A percentile compares a stretch with the other conserved stretches of the same genome.
These are phyloP conservation scores for Euwallacea fornicatus DNA, from an alignment of 1,140 invertebrate species.

Conservation along the genomic window DNA sequence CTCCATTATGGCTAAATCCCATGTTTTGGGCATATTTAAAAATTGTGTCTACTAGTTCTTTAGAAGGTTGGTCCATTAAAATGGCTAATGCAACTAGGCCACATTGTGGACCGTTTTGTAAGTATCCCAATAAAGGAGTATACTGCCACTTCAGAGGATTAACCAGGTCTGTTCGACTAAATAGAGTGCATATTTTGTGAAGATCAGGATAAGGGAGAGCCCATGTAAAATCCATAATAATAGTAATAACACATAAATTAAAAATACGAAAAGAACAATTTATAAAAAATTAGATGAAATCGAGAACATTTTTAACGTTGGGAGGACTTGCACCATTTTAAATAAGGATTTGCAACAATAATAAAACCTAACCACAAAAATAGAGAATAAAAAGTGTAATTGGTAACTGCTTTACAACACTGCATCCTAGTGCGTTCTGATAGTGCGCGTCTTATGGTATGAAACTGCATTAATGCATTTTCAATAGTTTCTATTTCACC, in stretches of 20 bases:
- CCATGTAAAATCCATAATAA: conserved; percentile 46
- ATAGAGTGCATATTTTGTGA: conserved; percentile 46
- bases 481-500: too few species aligned
- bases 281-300: neutral
- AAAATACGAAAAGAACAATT: too few species aligned
- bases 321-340: neutral
- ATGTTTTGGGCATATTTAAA: conserved; percentile 61
- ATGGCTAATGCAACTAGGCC: conserved; percentile 80
- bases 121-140: conserved; percentile 40
- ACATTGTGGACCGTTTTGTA: conserved; percentile 68
- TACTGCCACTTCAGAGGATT: conserved; percentile 45
- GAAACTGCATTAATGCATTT: too few species aligned
- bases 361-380: too few species aligned
- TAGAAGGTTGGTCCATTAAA: conserved; percentile 64
- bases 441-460: too few species aligned
- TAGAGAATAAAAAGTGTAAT: too few species aligned
- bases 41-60: conserved; percentile 61
- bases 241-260: neutral
- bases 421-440: too few species aligned
- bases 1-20: conserved; percentile 76
- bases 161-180: conserved; percentile 43
- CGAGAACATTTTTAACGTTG: neutral
- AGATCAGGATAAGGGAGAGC: conserved; percentile 48
- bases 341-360: neutral
- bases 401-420: too few species aligned